phyloP scores from a whole-genome alignment of 2,888 invertebrate genomes.

The Sussaba pulchella region DNA sequence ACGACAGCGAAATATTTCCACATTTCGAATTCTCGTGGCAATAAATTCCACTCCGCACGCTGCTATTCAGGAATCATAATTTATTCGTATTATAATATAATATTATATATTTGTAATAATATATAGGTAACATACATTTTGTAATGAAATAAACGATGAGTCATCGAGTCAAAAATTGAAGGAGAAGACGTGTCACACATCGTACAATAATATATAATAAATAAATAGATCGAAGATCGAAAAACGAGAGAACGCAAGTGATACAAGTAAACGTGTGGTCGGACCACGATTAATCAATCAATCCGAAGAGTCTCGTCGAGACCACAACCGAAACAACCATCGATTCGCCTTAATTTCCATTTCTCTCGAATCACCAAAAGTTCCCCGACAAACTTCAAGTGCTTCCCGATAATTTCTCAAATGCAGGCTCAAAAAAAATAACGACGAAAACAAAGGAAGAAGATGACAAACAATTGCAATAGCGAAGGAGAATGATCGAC shows the following conservation, averaged over 20 bases:
- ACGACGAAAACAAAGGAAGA: not conserved
- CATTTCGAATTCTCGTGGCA: constrained; percentile 23
- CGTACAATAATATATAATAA: constrained; percentile 8
- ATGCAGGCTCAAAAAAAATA: not conserved
- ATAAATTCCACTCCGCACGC: constrained; percentile 37
- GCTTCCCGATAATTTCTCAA: not conserved
- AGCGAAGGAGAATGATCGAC: too few species aligned
- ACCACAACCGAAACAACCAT: too few species aligned
- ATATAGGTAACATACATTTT: constrained; percentile 37
- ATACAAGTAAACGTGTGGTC: constrained; percentile 6
- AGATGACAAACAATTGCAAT: too few species aligned
- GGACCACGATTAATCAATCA: not conserved
- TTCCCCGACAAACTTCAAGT: not conserved
- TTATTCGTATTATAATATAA: constrained; percentile 56
- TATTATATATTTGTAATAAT: constrained; percentile 45
- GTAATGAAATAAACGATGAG: constrained; percentile 21
- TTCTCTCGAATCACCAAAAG: not conserved
- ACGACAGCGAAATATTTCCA: constrained; percentile 3
- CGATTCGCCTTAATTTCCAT: not conserved
- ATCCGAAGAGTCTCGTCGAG: not conserved
- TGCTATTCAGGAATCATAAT: constrained; percentile 54
- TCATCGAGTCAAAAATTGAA: constrained; percentile 23
- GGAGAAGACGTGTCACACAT: constrained; percentile 31
- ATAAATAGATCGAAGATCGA: constrained; percentile 14
- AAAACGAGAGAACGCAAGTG: constrained; percentile 16